Evolutionary conservation across 2,797 vertebrate species (phyloP), one percentile per base, ranked within the genome.

Genomic region (Catharus ustulatus): DNA sequence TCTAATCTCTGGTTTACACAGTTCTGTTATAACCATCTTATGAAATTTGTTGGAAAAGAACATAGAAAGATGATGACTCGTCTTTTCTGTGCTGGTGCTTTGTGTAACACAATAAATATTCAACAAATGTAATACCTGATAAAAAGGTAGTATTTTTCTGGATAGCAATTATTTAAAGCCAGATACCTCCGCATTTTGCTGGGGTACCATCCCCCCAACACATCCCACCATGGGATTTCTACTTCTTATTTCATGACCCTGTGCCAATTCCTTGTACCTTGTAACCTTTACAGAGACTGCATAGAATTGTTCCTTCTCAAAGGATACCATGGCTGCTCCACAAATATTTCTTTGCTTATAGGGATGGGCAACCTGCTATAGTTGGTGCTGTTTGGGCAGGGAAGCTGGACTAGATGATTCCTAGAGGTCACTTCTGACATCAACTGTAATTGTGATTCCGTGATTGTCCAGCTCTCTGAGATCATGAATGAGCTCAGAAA

Each of bases 171-270:
- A 36, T 8, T 54, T 42, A 66, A 84, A 89, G 5, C 5, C 45
- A 81, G 26, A 32, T 15, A 64, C 2, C 6, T n/a, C 30, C 76
- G 43, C 22, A 13, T 69, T 42, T 30, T 10, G 10, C 0, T 0
- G 22, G 15, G 12, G 9, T 10, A 29, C 4, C 0, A 4, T 10
- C 2, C 5, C 8, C 13, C 6, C 5, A 89, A 4, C 16, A 66
- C 15, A 55, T 29, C 16, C 15, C n/a, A n/a, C 8, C 36, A 49
- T 0, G 42, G 42, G 18, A 72, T 72, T 86, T 67, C 54, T 81
- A 22, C 29, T 57, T 77, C 6, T 3, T 34, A 75, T 54, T 84
- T 81, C 29, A 57, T 22, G n/a, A 11, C 9, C 6, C 23, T 57
- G 10, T 42, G 27, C 5, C 54, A 36, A 17, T 34, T 74, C 16